Percentiles rank a stretch among this genome's conserved stretches.
Evolutionary conservation across 2,797 vertebrate species (phyloP).

Genomic region (Myripristis jacobus): DNA sequence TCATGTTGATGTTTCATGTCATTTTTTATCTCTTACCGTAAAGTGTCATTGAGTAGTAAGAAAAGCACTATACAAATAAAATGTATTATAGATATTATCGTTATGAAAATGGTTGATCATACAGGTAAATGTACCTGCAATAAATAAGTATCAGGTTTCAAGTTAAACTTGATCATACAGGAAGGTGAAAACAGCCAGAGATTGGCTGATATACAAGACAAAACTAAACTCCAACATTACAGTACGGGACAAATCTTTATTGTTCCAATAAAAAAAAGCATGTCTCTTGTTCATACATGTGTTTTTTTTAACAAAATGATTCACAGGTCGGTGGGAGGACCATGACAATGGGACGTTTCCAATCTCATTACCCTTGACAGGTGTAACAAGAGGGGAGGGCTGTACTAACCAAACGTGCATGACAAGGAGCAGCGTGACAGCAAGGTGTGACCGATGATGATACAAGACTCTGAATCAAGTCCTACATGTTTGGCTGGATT

Average conservation of each 20-base stretch:
- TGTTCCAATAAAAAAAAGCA: conserved; percentile 71
- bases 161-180: background rate
- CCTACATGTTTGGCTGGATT: conserved; percentile 20
- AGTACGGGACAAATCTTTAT: conserved; percentile 79
- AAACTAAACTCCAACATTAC: conserved; percentile 17
- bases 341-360: conserved; percentile 48
- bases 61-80: too few species aligned
- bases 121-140: background rate
- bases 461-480: conserved; percentile 2
- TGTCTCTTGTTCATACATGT: conserved; percentile 60
- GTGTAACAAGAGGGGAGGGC: conserved; percentile 55
- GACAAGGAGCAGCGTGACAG: conserved; percentile 46
- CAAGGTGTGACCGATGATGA: conserved; percentile 32
- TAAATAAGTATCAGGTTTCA: background rate
- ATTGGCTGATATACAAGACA: background rate
- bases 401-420: conserved; percentile 60
- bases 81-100: too few species aligned
- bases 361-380: conserved; percentile 44
- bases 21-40: too few species aligned
- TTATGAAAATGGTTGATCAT: background rate
- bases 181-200: background rate
- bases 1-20: too few species aligned
- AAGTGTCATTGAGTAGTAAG: too few species aligned
- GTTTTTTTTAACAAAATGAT: conserved; percentile 65
- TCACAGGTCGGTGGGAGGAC: conserved; percentile 58